Percentiles rank a stretch among this genome's conserved stretches.
These are phyloP conservation scores for Toxotes chatareus DNA, from an alignment of 2,113 vertebrate species.

Conservation along the genomic window DNA sequence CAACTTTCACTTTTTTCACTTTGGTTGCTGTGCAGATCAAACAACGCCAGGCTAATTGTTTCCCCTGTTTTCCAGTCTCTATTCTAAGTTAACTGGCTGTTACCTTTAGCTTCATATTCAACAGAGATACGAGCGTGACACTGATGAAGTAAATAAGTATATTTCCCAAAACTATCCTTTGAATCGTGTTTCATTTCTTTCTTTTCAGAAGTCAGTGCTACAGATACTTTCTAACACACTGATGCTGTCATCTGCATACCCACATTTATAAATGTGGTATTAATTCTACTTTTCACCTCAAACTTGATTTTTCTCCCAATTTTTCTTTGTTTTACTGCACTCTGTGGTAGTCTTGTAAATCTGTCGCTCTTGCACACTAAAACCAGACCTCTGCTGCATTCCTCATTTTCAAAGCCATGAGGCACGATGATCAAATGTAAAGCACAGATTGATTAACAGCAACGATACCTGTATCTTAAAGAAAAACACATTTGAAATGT, in stretches of 20 bases:
- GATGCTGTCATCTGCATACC: neutral
- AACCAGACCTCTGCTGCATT: conserved; percentile 38
- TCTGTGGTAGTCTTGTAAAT: conserved; percentile 6
- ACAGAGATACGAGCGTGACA: neutral
- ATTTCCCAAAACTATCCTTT: neutral
- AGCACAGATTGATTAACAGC: conserved; percentile 9
- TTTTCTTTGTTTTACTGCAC: neutral
- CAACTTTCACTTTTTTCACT: neutral
- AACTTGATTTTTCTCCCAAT: neutral
- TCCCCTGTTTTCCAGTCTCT: neutral
- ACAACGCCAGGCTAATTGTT: neutral
- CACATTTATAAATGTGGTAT: neutral
- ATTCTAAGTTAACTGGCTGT: neutral
- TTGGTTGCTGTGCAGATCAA: neutral
- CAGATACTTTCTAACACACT: neutral
- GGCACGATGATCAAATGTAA: conserved; percentile 24
- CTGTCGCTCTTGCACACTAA: neutral
- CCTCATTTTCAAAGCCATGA: conserved; percentile 20
- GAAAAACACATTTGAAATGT: conserved; percentile 18
- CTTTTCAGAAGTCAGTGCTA: neutral
- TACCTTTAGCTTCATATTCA: neutral
- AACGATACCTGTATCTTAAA: conserved; percentile 2
- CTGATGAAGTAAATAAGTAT: neutral
- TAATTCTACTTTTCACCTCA: neutral
- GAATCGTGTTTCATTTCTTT: neutral